Percentiles rank a stretch among this genome's conserved stretches.
Conservation (phyloP, 2,797 vertebrate genomes). For the Chiroxiphia lanceolata region DNA sequence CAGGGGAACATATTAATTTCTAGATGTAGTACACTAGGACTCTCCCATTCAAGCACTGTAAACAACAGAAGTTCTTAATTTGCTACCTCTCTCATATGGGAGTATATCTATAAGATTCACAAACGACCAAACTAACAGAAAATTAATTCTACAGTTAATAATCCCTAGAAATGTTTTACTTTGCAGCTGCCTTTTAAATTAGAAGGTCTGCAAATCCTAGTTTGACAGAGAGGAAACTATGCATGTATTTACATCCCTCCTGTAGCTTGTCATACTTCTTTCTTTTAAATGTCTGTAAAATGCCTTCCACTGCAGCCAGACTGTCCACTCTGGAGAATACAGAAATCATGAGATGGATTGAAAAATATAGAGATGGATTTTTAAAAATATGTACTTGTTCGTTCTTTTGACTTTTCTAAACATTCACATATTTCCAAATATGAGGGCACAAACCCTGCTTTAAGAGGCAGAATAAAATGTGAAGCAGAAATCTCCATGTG, state of each 20-base stretch:
- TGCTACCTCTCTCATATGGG: not conserved
- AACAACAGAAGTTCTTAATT: not conserved
- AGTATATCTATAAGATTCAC: not conserved
- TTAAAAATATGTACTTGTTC: accelerated
- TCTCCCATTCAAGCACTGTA: not conserved
- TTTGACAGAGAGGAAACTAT: not conserved
- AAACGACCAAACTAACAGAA: not conserved
- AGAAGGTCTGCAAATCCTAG: not conserved
- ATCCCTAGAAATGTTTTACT: not conserved
- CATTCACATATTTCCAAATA: not conserved
- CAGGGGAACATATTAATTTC: not conserved
- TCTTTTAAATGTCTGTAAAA: not conserved
- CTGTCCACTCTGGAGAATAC: not conserved
- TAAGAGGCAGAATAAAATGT: not conserved
- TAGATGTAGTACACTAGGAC: not conserved
- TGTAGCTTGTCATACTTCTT: not conserved
- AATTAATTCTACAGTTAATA: not conserved
- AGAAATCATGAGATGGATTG: not conserved
- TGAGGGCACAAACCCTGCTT: not conserved
- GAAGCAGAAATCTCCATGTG: not conserved
- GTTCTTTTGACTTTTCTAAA: not conserved
- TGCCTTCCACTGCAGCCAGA: not conserved
- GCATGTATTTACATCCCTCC: not conserved
- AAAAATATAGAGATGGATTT: not conserved
- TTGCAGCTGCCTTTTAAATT: not conserved